Evolutionary conservation across 2,888 invertebrate genomes (phyloP).

Genomic region (Piscicola geometra): DNA sequence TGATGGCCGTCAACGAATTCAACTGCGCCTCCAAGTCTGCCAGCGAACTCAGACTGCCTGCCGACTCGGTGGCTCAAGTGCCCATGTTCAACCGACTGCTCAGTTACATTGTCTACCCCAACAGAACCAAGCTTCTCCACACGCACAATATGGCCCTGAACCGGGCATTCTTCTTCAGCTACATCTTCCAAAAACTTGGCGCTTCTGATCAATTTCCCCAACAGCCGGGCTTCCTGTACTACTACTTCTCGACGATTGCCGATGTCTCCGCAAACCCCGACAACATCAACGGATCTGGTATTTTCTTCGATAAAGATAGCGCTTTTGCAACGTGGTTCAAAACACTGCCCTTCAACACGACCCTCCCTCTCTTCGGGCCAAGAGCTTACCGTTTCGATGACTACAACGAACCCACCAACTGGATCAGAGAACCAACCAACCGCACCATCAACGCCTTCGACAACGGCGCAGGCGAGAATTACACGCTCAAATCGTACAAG

Average conservation of each 20-base stretch:
- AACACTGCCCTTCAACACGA: conserved; percentile 86
- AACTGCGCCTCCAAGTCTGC: conserved; percentile 85
- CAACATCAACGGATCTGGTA: conserved; percentile 73
- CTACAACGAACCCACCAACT: conserved; percentile 77
- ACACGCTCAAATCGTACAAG: conserved; percentile 81
- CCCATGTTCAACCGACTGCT: conserved; percentile 60
- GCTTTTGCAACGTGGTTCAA: conserved; percentile 89
- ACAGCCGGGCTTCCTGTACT: conserved; percentile 97
- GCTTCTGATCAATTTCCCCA: conserved; percentile 54
- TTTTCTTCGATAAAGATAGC: conserved; percentile 88
- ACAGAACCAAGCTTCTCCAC: conserved; percentile 85
- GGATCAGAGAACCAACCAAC: conserved; percentile 86
- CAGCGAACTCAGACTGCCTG: conserved; percentile 75
- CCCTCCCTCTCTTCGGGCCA: conserved; percentile 87
- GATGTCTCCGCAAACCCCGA: conserved; percentile 87
- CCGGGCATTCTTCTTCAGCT: conserved; percentile 81
- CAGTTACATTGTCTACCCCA: conserved; percentile 69
- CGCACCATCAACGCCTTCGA: conserved; percentile 70
- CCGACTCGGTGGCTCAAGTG: conserved; percentile 72
- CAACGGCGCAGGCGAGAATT: conserved; percentile 73
- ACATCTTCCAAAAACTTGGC: conserved; percentile 46
- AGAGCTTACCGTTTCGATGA: conserved; percentile 67
- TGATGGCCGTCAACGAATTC: conserved; percentile 76
- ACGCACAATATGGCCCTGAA: conserved; percentile 93
- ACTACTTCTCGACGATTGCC: conserved; percentile 86